Evolutionary conservation across 2,113 vertebrate genomes (phyloP), one percentile per base, ranked within the genome.

Genomic region (Craseonycteris thonglongyai): DNA sequence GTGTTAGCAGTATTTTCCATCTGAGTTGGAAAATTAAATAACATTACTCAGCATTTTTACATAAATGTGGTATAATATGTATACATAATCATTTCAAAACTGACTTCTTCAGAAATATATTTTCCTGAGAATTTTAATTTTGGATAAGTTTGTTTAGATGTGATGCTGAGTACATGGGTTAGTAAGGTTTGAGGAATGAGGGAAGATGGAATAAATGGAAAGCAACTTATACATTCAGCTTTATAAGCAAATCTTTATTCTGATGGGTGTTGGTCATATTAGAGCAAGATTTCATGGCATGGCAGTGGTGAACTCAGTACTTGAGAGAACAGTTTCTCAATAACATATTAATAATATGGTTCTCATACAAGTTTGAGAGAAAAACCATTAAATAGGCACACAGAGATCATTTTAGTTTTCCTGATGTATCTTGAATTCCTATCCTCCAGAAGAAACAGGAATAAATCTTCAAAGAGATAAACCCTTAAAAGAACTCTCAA

Each of bases 61-160:
- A 49, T 91, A 91, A 93, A 94, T 87, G 72, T 82, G 58, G 11
- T 83, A 7, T 83, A 93, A 94, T 54, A 47, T 72, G 26, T 33
- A 66, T 89, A 7, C 66, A 26, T 61, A 79, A 71, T 83, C 58
- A 33, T 54, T 88, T 74, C 61, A 82, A 35, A 83, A 69, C 78
- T 38, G 12, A 59, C 63, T 88, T 92, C 69, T 96, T 91, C 49
- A 90, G 88, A 94, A 95, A 72, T 92, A 47, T 75, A 91, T 42
- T 97, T 96, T 97, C 93, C 68, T 94, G 88, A 87, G 51, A 30
- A 95, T 96, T 98, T 59, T 84, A 79, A 86, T 92, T 96, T 84
- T 30, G 26, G 90, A 96, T 76, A 88, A 84, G 81, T 95, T 95
- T 96, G 38, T 96, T 95, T 89, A 97, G 88, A 95, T 94, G n/a